phyloP scores from a whole-genome alignment of 2,888 invertebrate species.

The Papilio gigon region DNA sequence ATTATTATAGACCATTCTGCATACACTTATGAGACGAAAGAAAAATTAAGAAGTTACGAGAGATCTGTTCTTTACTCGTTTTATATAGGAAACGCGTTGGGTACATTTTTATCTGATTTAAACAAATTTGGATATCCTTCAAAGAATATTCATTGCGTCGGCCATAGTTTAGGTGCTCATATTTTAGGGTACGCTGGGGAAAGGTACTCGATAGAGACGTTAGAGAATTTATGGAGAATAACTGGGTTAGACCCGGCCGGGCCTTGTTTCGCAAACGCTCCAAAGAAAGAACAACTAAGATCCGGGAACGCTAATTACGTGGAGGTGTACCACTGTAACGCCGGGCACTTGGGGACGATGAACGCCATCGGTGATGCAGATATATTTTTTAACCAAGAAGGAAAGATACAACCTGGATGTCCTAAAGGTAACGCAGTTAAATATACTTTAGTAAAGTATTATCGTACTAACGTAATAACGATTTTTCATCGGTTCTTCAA shows the following conservation, averaged over 20 bases:
- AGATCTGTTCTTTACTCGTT: conserved; percentile 47
- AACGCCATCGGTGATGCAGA: conserved; percentile 66
- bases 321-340: conserved; percentile 74
- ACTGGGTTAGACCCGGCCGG: conserved; percentile 49
- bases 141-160: conserved; percentile 44
- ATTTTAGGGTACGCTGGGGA: conserved; percentile 44
- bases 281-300: conserved; percentile 57
- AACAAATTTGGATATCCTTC: conserved; percentile 34
- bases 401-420: conserved; percentile 68
- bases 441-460: no score
- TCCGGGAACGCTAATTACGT: conserved; percentile 70
- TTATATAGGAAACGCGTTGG: conserved; percentile 45
- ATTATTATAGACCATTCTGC: conserved; percentile 46
- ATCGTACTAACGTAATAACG: no score
- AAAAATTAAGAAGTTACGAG: conserved; percentile 43
- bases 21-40: conserved; percentile 44
- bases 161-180: conserved; percentile 47
- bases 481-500: no score
- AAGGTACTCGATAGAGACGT: conserved; percentile 38
- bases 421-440: conserved; percentile 32
- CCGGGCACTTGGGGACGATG: conserved; percentile 62
- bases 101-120: conserved; percentile 42
- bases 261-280: conserved; percentile 44
- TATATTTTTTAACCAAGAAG: conserved; percentile 74
- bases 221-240: conserved; percentile 39